Base-by-base conservation (phyloP, 1,140 invertebrate species). In the Aphaenogaster floridana region DNA sequence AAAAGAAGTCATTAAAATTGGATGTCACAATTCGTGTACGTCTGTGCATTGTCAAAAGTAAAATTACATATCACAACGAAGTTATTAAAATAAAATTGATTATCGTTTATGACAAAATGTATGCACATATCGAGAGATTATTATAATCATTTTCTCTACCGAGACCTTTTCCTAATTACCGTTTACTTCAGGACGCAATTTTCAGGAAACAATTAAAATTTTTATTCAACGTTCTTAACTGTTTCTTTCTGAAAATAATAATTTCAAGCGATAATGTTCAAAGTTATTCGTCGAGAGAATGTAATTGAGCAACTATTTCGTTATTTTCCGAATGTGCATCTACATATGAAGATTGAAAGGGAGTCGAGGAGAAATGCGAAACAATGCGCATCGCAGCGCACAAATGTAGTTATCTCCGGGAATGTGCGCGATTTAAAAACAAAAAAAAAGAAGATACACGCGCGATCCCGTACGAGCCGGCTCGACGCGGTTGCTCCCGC, bases 81-180 rank as follows among this genome's bases (percentile, higher is more conserved):
- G 21, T 21, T 21, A 21, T 21, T 21, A 21, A 21, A 21, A 21
- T 21, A 21, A 21, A 21, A 21, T 21, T 21, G 21, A 21, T 21
- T 21, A 21, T 21, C 21, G 21, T 21, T 21, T 21, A 21, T 21
- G 21, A 21, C 21, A 21, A 21, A 21, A 21, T 21, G 21, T 21
- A 21, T 21, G 21, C 21, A 21, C 21, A 21, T 21, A 21, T 21
- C 21, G 21, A 21, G 21, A 21, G 3, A 42, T 28, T 15, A 57
- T 50, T 64, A n/a, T 64, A 66, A 50, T 79, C 17, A 66, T 61
- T 86, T 88, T 68, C 34, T 45, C 66, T 77, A 48, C 13, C 52
- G 15, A 45, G 9, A 74, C 8, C 34, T 79, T 77, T 80, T 74
- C 39, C 63, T 86, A 79, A 48, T 61, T 48, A 80, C 63, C 79